These are phyloP conservation scores for Pogonophryne albipinna DNA, from an alignment of 2,797 vertebrate genomes.

Conservation along the genomic window DNA sequence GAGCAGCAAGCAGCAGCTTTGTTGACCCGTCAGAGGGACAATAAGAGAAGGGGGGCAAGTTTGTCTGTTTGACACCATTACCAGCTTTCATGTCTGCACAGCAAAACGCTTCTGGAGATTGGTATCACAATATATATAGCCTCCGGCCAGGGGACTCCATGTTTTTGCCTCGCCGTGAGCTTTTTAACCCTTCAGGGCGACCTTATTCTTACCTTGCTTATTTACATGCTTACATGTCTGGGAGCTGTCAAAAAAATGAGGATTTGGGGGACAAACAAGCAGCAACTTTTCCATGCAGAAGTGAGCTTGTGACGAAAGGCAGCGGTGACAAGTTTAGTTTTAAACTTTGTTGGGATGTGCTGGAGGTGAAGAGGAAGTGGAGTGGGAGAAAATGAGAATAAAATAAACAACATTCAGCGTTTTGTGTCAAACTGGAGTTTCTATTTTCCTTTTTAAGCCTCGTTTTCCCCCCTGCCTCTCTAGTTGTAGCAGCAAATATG, in stretches of 20 bases:
- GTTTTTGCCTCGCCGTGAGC: slow-evolving; percentile 47
- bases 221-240: slow-evolving; percentile 21
- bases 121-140: slow-evolving; percentile 54
- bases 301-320: slow-evolving; percentile 18
- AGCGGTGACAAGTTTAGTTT: slow-evolving; percentile 71
- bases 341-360: slow-evolving; percentile 70
- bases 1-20: slow-evolving; percentile 50
- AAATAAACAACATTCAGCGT: background rate
- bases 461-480: background rate
- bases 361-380: slow-evolving; percentile 42
- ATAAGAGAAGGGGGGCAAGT: slow-evolving; percentile 65
- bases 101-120: slow-evolving; percentile 47
- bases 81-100: slow-evolving; percentile 56
- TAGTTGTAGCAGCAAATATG: slow-evolving; percentile 4
- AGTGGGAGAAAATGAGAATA: background rate
- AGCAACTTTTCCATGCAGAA: slow-evolving; percentile 57
- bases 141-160: slow-evolving; percentile 67
- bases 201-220: slow-evolving; percentile 48
- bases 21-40: slow-evolving; percentile 68
- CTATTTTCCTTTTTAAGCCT: slow-evolving; percentile 35
- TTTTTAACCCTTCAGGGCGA: slow-evolving; percentile 66
- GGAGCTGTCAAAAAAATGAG: slow-evolving; percentile 25
- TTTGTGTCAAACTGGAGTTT: slow-evolving; percentile 26
- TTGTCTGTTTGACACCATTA: slow-evolving; percentile 63
- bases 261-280: slow-evolving; percentile 3